Evolutionary conservation across 2,888 invertebrate species (phyloP), one percentile per base, ranked within the genome.

Genomic region (Cylloceria caligata): DNA sequence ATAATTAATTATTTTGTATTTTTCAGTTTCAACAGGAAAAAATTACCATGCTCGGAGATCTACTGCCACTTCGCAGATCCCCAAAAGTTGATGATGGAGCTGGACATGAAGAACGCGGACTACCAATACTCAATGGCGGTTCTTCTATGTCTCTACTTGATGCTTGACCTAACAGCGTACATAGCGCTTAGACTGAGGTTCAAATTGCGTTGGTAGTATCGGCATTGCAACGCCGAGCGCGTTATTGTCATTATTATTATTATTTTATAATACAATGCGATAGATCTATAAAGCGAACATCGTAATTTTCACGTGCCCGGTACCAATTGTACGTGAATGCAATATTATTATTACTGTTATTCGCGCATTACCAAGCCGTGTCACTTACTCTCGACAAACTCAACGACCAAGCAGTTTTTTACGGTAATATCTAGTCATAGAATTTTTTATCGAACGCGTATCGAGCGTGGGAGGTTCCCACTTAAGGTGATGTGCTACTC

Each of bases 1-100:
- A 34, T 39, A 49, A 47, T 78, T 30, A 60, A 21, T 27, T 13
- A 30, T 60, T 75, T 47, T 16, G 21, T n/a, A 65, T 36, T 39
- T 45, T 24, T 27, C 81, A 92, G 98, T 6, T 96, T 96, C 92
- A 95, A 96, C 86, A 94, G 98, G 0, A 94, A 94, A 0, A 96
- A 95, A 84, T 93, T 99, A 80, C 94, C 94, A 0, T 98, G 98
- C 90, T 94, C 95, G 0, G 94, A 95, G 19, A 94, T 95, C 0
- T 97, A 96, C 90, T 98, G 98, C 88, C 96, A 97, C 89, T 96
- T 95, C 89, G 93, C 94, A 11, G 93, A 94, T 72, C 97, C 97
- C 0, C 93, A 93, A 68, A 95, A 95, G 86, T 96, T 99, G 84
- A 93, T 99, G n/a, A 94, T 95, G 84, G 95, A 96, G 80, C 93